These are phyloP conservation scores for Oenanthe melanoleuca DNA, from an alignment of 2,113 vertebrate species.

Conservation along the genomic window DNA sequence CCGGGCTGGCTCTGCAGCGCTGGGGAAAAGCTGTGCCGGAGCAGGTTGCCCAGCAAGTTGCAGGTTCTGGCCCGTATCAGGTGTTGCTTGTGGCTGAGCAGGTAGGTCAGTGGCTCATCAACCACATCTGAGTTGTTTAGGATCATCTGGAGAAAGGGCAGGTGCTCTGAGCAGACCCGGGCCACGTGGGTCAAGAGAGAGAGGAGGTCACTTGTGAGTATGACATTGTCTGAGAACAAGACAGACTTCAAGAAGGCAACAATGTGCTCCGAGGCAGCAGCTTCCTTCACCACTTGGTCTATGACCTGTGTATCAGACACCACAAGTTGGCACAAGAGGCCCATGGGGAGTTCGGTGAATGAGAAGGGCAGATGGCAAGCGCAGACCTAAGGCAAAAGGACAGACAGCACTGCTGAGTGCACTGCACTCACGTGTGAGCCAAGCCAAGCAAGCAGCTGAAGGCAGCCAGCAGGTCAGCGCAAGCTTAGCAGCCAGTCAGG, in stretches of 20 bases:
- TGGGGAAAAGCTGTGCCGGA: conserved; percentile 46
- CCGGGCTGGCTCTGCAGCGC: conserved; percentile 20
- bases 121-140: conserved; percentile 52
- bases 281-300: conserved; percentile 69
- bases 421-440: neutral
- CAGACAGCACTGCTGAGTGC: neutral
- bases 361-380: conserved; percentile 70
- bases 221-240: conserved; percentile 66
- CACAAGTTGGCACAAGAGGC: conserved; percentile 83
- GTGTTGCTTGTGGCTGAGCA: conserved; percentile 76
- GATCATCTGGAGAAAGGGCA: conserved; percentile 69
- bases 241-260: conserved; percentile 56
- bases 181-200: conserved; percentile 80
- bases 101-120: conserved; percentile 31
- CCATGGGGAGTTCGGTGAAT: conserved; percentile 81
- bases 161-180: conserved; percentile 56
- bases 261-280: conserved; percentile 38
- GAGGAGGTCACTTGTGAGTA: conserved; percentile 82
- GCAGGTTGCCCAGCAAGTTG: conserved; percentile 81
- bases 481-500: neutral
- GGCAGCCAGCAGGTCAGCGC: neutral
- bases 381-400: conserved; percentile 78
- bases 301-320: conserved; percentile 75
- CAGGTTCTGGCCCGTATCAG: conserved; percentile 81
- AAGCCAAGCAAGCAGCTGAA: neutral